Evolutionary conservation across 2,113 vertebrate genomes (phyloP), one percentile per base, ranked within the genome.

Genomic region (Anoura caudifer): DNA sequence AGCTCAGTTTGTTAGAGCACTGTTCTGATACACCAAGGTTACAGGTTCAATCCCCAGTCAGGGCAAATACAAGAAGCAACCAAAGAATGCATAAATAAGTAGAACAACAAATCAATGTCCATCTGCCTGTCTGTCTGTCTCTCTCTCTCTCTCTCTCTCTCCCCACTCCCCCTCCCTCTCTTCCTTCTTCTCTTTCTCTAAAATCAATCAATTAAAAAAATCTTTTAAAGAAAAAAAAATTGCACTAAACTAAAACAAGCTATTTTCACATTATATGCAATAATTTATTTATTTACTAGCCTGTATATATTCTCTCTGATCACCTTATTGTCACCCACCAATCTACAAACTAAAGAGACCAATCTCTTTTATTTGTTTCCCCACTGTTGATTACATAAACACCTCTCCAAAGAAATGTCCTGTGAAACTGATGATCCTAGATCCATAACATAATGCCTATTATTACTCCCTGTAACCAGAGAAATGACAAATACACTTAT

Each of bases 301-400:
- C 16, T 84, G 6, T 31, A 75, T 82, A 96, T 92, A 76, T 69
- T 41, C 50, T 56, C 70, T 91, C 54, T 91, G 36, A 36, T 65
- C 6, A 79, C n/a, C 17, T 82, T 61, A 95, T 0, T 87, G 43
- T 89, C 75, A 89, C 20, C 75, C 95, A 31, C 31, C 73, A 94
- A 95, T 54, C 81, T 79, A 94, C 38, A 73, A 96, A 94, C 14
- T 86, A 52, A 89, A 73, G 69, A 72, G 61, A 92, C 17, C 26
- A 20, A 52, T 82, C 28, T 83, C 65, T 91, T 91, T 94, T 89
- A 94, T 72, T 79, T 84, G 50, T 28, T 91, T 92, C 38, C 38
- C n/a, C 91, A 72, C 33, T 82, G 26, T 45, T 91, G 63, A 50
- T 67, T 89, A 81, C 4, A 31, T 88, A 87, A 87, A 92, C 12